Conservation (phyloP, 2,797 vertebrate species). For the Leptatherina wallacei region DNA sequence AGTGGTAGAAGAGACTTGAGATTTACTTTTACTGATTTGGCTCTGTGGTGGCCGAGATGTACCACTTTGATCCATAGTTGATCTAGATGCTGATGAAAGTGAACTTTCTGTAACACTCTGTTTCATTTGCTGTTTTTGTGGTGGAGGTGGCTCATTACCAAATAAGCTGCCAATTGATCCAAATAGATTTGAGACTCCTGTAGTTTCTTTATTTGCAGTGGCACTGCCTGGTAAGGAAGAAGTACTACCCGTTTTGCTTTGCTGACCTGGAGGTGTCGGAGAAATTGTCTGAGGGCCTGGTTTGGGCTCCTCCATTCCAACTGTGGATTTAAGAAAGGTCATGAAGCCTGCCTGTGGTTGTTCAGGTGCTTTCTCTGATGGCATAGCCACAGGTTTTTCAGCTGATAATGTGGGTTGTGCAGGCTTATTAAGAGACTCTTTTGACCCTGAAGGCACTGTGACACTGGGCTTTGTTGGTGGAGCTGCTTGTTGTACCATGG, state of each 20-base stretch:
- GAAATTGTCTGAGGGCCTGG: constrained; percentile 54
- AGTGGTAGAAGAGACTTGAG: constrained; percentile 60
- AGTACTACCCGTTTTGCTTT: constrained; percentile 57
- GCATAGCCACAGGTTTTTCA: constrained; percentile 63
- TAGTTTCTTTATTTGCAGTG: constrained; percentile 78
- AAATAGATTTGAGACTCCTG: constrained; percentile 86
- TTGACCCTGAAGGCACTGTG: constrained; percentile 76
- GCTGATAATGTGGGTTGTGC: constrained; percentile 43
- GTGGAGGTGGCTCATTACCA: constrained; percentile 78
- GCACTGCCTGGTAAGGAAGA: constrained; percentile 51
- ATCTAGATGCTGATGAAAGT: constrained; percentile 54
- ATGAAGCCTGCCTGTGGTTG: constrained; percentile 86
- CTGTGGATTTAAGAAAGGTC: constrained; percentile 89
- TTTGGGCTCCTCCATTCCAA: constrained; percentile 79
- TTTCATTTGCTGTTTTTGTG: constrained; percentile 66
- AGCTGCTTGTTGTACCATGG: constrained; percentile 71
- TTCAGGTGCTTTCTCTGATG: constrained; percentile 62
- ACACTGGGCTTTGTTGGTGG: constrained; percentile 51
- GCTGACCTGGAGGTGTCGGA: constrained; percentile 51
- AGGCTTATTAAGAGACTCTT: constrained; percentile 76
- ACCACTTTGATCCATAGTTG: constrained; percentile 66
- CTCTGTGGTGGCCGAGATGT: constrained; percentile 35
- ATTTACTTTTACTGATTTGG: constrained; percentile 64
- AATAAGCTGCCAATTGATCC: constrained; percentile 90
- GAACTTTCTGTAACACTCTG: constrained; percentile 62